Conservation (phyloP, 2,797 vertebrate genomes). For the Naso thynnoides region DNA sequence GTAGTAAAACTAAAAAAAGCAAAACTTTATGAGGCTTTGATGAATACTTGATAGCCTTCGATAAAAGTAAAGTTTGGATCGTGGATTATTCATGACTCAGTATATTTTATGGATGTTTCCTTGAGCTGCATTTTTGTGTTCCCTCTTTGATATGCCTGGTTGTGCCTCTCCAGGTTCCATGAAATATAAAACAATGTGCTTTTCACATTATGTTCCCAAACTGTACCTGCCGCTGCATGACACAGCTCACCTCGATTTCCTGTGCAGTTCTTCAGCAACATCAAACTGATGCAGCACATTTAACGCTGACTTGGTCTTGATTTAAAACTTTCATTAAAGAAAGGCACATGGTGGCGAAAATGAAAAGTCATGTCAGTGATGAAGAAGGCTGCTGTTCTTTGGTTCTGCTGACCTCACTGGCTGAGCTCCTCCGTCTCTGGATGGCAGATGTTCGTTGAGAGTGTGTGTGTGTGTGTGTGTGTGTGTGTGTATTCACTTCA, state of each 20-base stretch:
- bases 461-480: too few species aligned
- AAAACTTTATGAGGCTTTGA: constrained; percentile 19
- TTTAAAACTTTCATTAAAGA: constrained; percentile 20
- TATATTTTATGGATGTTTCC: constrained; percentile 19
- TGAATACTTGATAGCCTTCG: constrained; percentile 12
- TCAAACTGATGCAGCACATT: constrained; percentile 6
- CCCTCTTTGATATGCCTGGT: not conserved
- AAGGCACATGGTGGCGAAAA: constrained; percentile 35
- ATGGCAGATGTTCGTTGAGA: constrained; percentile 66
- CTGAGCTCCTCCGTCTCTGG: constrained; percentile 62
- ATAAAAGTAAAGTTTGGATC: constrained; percentile 14
- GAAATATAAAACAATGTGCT: constrained; percentile 32
- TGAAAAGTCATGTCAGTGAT: constrained; percentile 22
- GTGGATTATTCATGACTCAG: not conserved
- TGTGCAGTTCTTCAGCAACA: constrained; percentile 3
- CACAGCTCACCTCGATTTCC: constrained; percentile 14
- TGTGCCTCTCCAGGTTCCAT: constrained; percentile 23
- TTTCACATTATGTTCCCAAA: constrained; percentile 27
- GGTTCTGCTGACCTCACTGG: constrained; percentile 54
- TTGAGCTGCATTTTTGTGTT: constrained; percentile 17
- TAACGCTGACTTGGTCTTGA: constrained; percentile 14
- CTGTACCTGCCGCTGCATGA: constrained; percentile 33
- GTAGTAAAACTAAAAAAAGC: constrained; percentile 15
- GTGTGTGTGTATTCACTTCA: constrained; percentile 64
- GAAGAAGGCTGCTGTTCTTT: constrained; percentile 38